A percentile compares a stretch with the other conserved stretches of the same genome.
Conservation (phyloP, 2,113 vertebrate species). For the Accipiter cooperii region DNA sequence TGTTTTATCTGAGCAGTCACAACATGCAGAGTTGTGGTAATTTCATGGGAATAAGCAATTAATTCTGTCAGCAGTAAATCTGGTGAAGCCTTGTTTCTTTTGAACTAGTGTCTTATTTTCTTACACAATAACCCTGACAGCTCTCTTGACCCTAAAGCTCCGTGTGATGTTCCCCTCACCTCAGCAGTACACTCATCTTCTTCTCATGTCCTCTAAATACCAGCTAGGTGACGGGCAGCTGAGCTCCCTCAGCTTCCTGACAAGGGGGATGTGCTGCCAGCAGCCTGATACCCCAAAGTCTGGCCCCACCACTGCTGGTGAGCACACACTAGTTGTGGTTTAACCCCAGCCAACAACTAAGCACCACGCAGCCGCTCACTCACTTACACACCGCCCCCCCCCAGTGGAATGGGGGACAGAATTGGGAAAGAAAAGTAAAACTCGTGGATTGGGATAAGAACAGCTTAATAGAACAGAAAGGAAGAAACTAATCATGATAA, state of each 20-base stretch:
- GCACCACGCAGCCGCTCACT: too few species aligned
- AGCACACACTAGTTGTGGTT: not conserved
- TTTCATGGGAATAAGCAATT: not conserved
- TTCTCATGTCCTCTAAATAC: not conserved
- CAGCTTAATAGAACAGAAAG: too few species aligned
- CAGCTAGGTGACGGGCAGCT: not conserved
- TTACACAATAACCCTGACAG: not conserved
- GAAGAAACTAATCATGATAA: too few species aligned
- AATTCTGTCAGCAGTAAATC: not conserved
- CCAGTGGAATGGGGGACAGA: too few species aligned
- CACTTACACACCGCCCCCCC: too few species aligned
- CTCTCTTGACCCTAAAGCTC: not conserved
- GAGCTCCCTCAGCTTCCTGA: not conserved
- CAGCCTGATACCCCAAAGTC: accelerated
- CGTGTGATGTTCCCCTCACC: not conserved
- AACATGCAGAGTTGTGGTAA: not conserved
- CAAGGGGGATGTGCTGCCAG: not conserved
- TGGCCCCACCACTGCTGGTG: not conserved
- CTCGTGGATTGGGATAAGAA: too few species aligned
- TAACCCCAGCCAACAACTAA: too few species aligned
- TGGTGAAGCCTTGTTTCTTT: not conserved
- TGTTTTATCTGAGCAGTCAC: not conserved
- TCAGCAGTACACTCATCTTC: not conserved
- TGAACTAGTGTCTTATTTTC: not conserved
- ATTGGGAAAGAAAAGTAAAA: too few species aligned